Base-by-base conservation (phyloP, 2,113 vertebrate species). In the Salvelinus namaycush region DNA sequence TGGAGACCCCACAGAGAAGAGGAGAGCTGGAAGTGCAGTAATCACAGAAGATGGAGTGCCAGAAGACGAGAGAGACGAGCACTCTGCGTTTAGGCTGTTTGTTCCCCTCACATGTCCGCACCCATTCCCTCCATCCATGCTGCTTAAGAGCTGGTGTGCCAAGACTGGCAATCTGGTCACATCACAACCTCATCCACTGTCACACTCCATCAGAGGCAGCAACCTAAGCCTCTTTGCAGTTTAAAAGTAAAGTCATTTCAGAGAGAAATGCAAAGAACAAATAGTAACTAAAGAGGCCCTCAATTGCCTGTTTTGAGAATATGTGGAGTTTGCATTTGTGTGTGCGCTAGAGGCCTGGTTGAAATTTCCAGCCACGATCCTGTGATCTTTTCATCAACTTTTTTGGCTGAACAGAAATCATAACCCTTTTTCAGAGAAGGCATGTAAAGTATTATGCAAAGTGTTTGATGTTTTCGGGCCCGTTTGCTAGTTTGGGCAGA, bases 141-240 rank as follows among this genome's bases (percentile, higher is more conserved):
- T 31, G 70, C 51, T 39, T 11, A 54, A 31, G 49, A 57, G 57
- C 27, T 31, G 8, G 29, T 26, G 29, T 73, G 71, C 71, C 71
- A 62, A 62, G 18, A 29, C 11, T 39, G 9, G 11, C 71, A 74
- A 65, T 74, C 60, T 64, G n/a, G 72, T 73, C 26, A 20, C 51
- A 60, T 31, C 26, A 72, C 24, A 5, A 22, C 29, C 29, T 18
- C 72, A 64, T 29, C 29, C 20, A 18, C 29, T 62, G 59, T 73
- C 57, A 22, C 72, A 44, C 39, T 73, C 72, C 39, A 22, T 73
- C 72, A 62, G 8, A 73, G 18, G 57, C 57, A 14, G 29, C 20
- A 29, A 7, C 14, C n/a, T 67, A 67, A 67, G 65, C 26, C 65
- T 67, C 26, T 27, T 64, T 26, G 6, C 60, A 64, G 22, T n/a